Base-by-base conservation (phyloP, 2,888 invertebrate genomes). In the Drosophila algonquin region DNA sequence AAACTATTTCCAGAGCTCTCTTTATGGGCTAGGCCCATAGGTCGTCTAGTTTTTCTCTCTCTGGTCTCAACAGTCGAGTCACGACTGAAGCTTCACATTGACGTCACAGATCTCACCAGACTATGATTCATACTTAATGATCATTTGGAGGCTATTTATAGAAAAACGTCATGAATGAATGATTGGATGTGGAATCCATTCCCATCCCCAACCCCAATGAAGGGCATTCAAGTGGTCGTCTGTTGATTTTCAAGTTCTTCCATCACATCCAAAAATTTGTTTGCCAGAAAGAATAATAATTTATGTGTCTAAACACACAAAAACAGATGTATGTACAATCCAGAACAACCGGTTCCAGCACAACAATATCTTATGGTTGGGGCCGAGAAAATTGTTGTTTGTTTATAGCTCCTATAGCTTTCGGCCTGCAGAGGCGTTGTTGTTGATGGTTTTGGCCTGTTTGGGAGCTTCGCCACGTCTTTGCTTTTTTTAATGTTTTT, bases 71-170 rank as follows among this genome's bases (percentile, higher is more conserved):
- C 14, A 2, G 14, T 24, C 10, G 45, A 63, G 32, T 45, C 64
- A 10, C 24, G 32, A 53, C 54, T 7, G 12, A 32, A 57, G 55
- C 56, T 59, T 55, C 60, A 50, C n/a, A 55, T 73, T 87, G 77
- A 82, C 86, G 82, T 81, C 86, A 82, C 65, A 71, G 21, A 55
- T 45, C 44, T 40, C 12, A 63, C 87, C 88, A 87, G 62, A 79
- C 86, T 79, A 68, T 60, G 53, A 47, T 21, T 54, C 59, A 40
- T 58, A 47, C n/a, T 24, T 16, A 9, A 73, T 53, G 30, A 53
- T 57, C 24, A 14, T 65, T 8, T 8, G 3, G 9, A 21, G 55
- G 8, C 32, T 86, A 83, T 75, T 77, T 56, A 52, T 75, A 82
- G 68, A 55, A 27, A 16, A 55, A 63, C 73, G 63, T 63, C 63